Evolutionary conservation across 92 coral and sea anemone species (phyloP).

Genomic region (Bergia puertoricense): DNA sequence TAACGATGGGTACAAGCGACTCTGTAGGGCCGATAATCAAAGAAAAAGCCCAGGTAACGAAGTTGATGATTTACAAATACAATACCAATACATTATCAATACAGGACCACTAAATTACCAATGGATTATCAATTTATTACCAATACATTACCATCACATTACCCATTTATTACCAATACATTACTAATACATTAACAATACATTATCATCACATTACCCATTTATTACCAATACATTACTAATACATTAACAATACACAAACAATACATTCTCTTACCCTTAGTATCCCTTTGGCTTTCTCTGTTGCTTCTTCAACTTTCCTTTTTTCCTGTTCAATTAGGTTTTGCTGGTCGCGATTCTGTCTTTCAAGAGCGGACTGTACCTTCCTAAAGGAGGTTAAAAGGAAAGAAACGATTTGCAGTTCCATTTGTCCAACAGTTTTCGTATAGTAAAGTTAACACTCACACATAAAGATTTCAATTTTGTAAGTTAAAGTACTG

Average conservation of each 20-base stretch:
- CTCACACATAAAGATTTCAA: too few species aligned
- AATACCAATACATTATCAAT: background rate
- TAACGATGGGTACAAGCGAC: too few species aligned
- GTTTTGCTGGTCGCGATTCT: slow-evolving; percentile 79
- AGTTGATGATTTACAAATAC: too few species aligned
- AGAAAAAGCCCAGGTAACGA: background rate
- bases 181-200: background rate
- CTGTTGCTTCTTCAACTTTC: slow-evolving; percentile 84
- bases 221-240: background rate
- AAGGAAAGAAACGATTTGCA: background rate
- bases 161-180: background rate
- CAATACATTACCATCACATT: background rate
- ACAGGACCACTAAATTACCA: too few species aligned
- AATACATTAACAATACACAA: background rate
- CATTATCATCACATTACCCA: background rate
- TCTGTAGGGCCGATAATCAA: too few species aligned
- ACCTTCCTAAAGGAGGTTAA: slow-evolving; percentile 58
- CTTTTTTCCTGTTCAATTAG: slow-evolving; percentile 75
- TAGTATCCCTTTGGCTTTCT: slow-evolving; percentile 84
- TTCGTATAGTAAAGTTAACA: too few species aligned
- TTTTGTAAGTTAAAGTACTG: too few species aligned
- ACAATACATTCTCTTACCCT: slow-evolving; percentile 45
- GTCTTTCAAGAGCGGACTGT: slow-evolving; percentile 82
- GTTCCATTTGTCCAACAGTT: background rate
- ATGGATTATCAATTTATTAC: background rate